Percentiles rank a stretch among this genome's conserved stretches.
Conservation (phyloP, 1,140 invertebrate genomes). For the Bursaphelenchus mucronatus region DNA sequence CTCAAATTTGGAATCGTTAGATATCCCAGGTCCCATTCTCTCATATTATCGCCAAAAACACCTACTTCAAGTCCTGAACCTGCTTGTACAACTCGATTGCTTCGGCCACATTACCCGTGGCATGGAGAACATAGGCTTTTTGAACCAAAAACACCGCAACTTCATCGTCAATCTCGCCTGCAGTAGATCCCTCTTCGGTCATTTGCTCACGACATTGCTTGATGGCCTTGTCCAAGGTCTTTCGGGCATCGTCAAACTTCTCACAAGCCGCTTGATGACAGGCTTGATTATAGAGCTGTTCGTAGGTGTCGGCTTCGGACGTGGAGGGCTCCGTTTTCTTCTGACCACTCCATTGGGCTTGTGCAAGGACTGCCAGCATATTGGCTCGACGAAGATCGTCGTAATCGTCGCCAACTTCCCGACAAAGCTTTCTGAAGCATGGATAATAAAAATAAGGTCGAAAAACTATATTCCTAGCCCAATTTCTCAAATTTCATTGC, state of each 20-base stretch:
- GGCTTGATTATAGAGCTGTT: constrained; percentile 37
- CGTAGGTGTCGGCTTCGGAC: constrained; percentile 34
- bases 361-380: constrained; percentile 35
- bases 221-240: constrained; percentile 31
- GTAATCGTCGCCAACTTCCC: constrained; percentile 38
- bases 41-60: no score
- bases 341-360: constrained; percentile 27
- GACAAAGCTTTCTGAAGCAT: constrained; percentile 37
- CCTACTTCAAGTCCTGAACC: constrained; percentile 15
- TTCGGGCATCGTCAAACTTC: constrained; percentile 34
- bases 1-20: no score
- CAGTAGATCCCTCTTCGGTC: constrained; percentile 27
- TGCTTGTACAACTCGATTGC: constrained; percentile 32
- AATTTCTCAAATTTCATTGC: no score
- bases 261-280: constrained; percentile 32
- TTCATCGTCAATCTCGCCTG: constrained; percentile 42
- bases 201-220: constrained; percentile 28
- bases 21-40: no score
- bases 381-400: constrained; percentile 47
- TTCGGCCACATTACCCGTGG: constrained; percentile 30
- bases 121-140: constrained; percentile 38
- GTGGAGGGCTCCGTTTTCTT: constrained; percentile 21
- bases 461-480: background rate
- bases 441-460: background rate
- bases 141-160: constrained; percentile 37